Percentiles rank a stretch among this genome's conserved stretches.
Evolutionary conservation across 1,140 invertebrate genomes (phyloP).

Genomic region (Physella acuta): DNA sequence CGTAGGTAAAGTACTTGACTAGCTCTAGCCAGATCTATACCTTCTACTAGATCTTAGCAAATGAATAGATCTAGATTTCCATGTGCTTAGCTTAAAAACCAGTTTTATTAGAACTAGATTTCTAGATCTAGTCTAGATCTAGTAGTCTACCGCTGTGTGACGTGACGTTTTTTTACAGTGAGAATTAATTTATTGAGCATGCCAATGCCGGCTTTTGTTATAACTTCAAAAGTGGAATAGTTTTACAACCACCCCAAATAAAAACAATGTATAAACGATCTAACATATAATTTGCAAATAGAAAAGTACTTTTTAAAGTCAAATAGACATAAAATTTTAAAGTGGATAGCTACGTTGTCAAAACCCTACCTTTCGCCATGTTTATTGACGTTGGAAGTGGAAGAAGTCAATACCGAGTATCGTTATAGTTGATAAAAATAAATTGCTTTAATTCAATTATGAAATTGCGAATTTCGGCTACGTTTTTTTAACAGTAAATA

Average conservation of each 20-base stretch:
- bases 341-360: no score
- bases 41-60: no score
- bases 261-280: not conserved
- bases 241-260: not conserved
- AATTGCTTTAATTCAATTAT: not conserved
- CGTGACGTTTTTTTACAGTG: no score
- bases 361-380: conserved; percentile 21
- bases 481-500: not conserved
- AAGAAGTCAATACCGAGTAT: not conserved
- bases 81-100: no score
- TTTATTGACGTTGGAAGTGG: conserved; percentile 24
- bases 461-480: not conserved
- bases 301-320: not conserved
- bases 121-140: no score
- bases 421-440: not conserved
- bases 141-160: no score
- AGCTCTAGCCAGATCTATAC: no score
- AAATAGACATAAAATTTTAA: not conserved
- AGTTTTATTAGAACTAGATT: no score
- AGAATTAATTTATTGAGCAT: no score
- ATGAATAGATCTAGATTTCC: no score
- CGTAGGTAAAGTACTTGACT: no score
- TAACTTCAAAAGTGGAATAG: not conserved
- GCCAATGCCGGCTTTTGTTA: not conserved
- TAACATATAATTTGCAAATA: not conserved